phyloP scores from a whole-genome alignment of 2,113 vertebrate genomes.

The Psilopogon haemacephalus region DNA sequence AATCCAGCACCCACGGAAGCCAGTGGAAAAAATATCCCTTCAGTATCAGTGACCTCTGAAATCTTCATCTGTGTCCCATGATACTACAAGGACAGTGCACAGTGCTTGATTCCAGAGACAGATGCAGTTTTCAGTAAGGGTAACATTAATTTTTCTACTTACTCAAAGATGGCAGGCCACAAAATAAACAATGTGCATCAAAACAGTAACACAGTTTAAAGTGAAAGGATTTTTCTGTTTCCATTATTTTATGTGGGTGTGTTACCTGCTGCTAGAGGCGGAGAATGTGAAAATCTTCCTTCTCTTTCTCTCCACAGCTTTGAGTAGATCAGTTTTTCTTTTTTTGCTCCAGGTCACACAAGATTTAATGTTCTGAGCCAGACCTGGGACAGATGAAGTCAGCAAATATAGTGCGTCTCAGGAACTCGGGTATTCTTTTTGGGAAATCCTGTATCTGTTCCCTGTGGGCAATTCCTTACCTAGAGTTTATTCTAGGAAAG shows the following conservation, averaged over 20 bases:
- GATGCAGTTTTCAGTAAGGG: not conserved
- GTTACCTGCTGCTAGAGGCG: not conserved
- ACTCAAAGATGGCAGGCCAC: not conserved
- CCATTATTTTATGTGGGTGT: not conserved
- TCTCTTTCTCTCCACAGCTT: not conserved
- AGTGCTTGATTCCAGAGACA: not conserved
- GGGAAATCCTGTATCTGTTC: not conserved
- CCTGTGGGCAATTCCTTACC: not conserved
- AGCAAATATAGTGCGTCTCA: not conserved
- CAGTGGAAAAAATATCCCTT: not conserved
- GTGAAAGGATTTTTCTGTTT: not conserved
- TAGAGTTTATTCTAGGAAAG: not conserved
- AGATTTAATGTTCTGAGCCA: not conserved
- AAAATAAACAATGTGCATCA: slow-evolving; percentile 1
- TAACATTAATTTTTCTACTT: not conserved
- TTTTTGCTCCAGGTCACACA: not conserved
- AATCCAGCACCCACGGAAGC: not conserved
- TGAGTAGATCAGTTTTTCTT: not conserved
- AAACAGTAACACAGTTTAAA: not conserved
- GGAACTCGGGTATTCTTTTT: not conserved
- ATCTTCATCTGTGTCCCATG: not conserved
- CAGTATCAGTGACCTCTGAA: not conserved
- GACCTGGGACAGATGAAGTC: not conserved
- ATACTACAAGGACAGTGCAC: not conserved
- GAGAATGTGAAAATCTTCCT: not conserved